Base-by-base conservation (phyloP, 2,797 vertebrate genomes). In the Lacerta bilineata region DNA sequence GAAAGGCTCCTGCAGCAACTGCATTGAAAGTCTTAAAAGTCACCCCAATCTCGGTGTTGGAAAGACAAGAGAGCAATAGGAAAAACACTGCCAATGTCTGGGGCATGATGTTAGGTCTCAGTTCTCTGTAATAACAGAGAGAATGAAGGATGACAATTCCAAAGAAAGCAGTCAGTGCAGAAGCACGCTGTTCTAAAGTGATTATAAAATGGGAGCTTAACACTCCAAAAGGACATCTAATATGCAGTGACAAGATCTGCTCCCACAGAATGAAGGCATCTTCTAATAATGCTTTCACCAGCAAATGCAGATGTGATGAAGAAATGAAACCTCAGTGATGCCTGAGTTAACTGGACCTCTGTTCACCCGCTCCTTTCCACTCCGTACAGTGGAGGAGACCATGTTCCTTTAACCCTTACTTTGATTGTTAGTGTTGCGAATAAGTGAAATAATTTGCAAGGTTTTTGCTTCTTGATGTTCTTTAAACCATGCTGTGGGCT, bases 381-480 rank as follows among this genome's bases (percentile, higher is more conserved):
- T 69, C 43, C 55, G 23, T 55, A 77, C 25, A 69, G 33, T 83
- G 13, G 1, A 68, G 61, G 46, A 77, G 7, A 59, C 27, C 33
- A 61, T 72, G 18, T 83, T 46, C 81, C 74, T 88, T 72, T 69
- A 39, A 83, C 83, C 46, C 80, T 50, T 55, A 83, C 20, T 41
- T 68, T 83, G 87, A 83, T 77, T 55, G 72, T 77, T 80, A 77
- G 25, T 59, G 43, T 36, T 83, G 72, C 55, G 72, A 88, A 83
- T 78, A 61, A 83, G 81, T 55, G 13, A 64, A 83, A 77, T 77
- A 69, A 88, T 88, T 88, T 78, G 74, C 72, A 83, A 77, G 46
- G 80, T 17, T 59, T 88, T 77, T 69, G 25, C 80, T 20, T 78
- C 74, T 69, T n/a, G 87, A 68, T 18, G 17, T 11, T 68, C 64